Base-by-base conservation (phyloP, 1,140 invertebrate species). In the Trichonephila clavipes region DNA sequence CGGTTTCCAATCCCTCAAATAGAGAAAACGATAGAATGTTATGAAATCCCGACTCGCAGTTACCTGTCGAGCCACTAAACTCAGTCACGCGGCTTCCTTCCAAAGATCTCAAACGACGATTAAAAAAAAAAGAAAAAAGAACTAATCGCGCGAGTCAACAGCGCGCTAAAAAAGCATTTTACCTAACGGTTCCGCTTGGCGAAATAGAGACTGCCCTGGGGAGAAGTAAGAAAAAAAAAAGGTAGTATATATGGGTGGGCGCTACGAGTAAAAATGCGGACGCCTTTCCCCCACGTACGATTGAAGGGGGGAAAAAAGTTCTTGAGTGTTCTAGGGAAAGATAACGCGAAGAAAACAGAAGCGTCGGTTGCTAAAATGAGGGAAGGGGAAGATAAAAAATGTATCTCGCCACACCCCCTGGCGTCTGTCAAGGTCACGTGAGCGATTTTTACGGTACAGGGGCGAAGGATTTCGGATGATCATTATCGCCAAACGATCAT, bases 361-460 rank as follows among this genome's bases (percentile, higher is more conserved):
- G 51, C 40, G 82, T 44, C 82, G 82, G 82, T 51, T 83, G 44
- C 44, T 58, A 51, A 83, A 83, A 59, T 83, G 82, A 83, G 40
- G 81, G 40, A 24, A 21, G 12, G 21, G 10, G n/a, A 24, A 21
- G 28, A 87, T 59, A 34, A 87, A 85, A 83, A 85, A 85, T 58
- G 51, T 12, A 85, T 58, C 40, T 51, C 18, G 21, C 85, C 85
- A 87, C 85, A 64, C 85, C 85, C 72, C 61, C 61, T 87, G 85
- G 61, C 85, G 85, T 64, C 58, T 87, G 85, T 34, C 87, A 89
- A 89, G 87, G 87, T 89, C 87, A 89, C 87, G 87, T 89, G 87
- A 58, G 66, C 87, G 40, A 89, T 89, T 89, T n/a, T 89, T 89
- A 89, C 87, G 34, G 34, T 69, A 89, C 34, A 40, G 34, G 66